Conservation (phyloP, 2,113 vertebrate species). For the Cephalopterus ornatus region DNA sequence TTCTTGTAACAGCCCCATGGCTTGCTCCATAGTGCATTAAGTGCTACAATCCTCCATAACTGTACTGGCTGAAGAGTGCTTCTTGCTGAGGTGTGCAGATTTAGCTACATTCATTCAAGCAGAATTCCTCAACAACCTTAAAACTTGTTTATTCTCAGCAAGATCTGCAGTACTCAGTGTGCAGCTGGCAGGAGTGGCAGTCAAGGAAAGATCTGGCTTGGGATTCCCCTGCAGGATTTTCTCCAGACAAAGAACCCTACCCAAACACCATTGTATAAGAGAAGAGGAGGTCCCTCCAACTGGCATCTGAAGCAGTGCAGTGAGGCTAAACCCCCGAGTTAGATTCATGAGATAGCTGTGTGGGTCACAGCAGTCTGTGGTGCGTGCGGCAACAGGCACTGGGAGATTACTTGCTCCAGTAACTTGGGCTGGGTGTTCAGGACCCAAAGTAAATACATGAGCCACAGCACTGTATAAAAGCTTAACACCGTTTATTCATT, state of each 20-base stretch:
- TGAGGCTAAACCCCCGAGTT: background rate
- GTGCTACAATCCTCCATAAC: background rate
- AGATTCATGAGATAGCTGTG: background rate
- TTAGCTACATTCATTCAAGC: background rate
- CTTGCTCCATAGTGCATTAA: background rate
- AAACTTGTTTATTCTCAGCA: background rate
- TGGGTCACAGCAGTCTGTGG: background rate
- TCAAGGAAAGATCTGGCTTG: background rate
- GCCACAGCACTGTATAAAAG: background rate
- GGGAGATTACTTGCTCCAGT: slow-evolving; percentile 53
- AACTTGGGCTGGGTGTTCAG: slow-evolving; percentile 29
- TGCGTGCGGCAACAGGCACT: background rate
- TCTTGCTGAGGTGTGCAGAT: background rate
- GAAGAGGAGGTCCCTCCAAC: background rate
- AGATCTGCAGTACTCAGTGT: background rate
- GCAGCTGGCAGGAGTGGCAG: background rate
- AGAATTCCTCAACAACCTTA: slow-evolving; percentile 9
- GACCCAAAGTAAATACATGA: slow-evolving; percentile 32
- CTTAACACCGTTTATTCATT: slow-evolving; percentile 2
- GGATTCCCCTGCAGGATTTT: slow-evolving; percentile 11
- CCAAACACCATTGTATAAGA: background rate
- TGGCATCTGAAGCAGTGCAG: background rate
- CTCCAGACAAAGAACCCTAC: background rate
- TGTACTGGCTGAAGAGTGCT: background rate
- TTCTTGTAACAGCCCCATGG: background rate